Evolutionary conservation across 2,888 invertebrate species (phyloP), one percentile per base, ranked within the genome.

Genomic region (Drosophila villosipedis): DNA sequence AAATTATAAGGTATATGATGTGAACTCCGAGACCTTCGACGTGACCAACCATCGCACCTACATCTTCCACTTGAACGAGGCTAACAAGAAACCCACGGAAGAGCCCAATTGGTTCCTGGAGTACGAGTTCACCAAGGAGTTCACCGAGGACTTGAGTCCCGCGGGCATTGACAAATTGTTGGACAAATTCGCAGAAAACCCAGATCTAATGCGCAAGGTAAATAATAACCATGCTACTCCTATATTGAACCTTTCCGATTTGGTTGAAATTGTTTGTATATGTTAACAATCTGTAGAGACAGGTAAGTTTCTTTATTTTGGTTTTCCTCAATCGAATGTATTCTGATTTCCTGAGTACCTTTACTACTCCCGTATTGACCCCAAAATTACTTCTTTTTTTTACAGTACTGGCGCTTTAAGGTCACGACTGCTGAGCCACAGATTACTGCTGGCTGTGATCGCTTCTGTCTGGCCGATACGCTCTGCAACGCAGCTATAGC

Each of bases 1-100:
- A 5, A 97, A 97, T 84, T 98, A 97, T 89, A 95, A 96, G 86
- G 94, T 97, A 35, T 97, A 96, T 84, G 94, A 95, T 9, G 94
- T 97, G 10, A 95, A 97, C 86, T 93, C 95, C 0, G 92, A 93
- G 16, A 94, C 94, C 41, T 95, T 95, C 93, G 75, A 75, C 12
- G 95, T 96, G 0, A 91, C 94, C 43, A 95, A 96, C 88, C 95
- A 95, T 71, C 94, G 95, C 4, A 96, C 95, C 62, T 97, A 95
- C 94, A 95, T 95, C 19, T 96, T 96, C 91, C 96, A 97, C 91
- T 91, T 98, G 60, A 96, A 96, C 0, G 94, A 95, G 90, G 96
- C 97, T 0, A 97, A 97, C 91, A 90, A 94, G 16, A 93, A 94
- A 0, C 94, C 95, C 0, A 84, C 94, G 3, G 81, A 93, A 68